Percentiles rank a stretch among this genome's conserved stretches.
Evolutionary conservation across 1,140 invertebrate species (phyloP).

Genomic region (Hydropsyche tenuis): DNA sequence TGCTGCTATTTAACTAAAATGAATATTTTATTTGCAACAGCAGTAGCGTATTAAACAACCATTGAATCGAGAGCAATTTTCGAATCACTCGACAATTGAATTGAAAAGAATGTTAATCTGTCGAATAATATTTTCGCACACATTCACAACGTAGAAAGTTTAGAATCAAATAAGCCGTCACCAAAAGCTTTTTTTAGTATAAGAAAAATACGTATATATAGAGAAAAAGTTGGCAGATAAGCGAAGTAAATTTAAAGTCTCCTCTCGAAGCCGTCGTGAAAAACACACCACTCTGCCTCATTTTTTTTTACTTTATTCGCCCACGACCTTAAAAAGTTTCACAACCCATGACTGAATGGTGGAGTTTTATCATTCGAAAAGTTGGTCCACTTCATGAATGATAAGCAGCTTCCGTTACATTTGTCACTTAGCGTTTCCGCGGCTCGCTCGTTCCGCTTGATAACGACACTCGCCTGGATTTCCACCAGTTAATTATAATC

Average conservation of each 20-base stretch:
- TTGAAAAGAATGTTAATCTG: too few species aligned
- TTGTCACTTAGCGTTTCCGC: conserved; percentile 36
- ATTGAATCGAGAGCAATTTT: too few species aligned
- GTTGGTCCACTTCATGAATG: conserved; percentile 38
- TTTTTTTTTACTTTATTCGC: conserved; percentile 17
- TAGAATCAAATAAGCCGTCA: neutral
- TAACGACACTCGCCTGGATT: conserved; percentile 7
- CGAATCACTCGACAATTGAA: too few species aligned
- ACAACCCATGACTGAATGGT: conserved; percentile 26
- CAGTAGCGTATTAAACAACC: too few species aligned
- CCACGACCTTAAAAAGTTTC: conserved; percentile 21
- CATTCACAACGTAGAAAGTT: neutral
- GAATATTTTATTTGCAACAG: too few species aligned
- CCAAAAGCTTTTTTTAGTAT: neutral
- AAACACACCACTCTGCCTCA: neutral
- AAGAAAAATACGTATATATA: neutral
- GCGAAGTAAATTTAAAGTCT: conserved; percentile 24
- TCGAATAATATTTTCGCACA: too few species aligned
- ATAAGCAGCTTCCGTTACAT: conserved; percentile 39
- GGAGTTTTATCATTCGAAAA: conserved; percentile 36
- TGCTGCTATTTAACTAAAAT: too few species aligned
- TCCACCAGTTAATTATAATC: neutral
- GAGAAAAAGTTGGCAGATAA: conserved; percentile 13
- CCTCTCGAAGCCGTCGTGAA: conserved; percentile 8
- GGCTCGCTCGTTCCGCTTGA: conserved; percentile 25